Evolutionary conservation across 2,888 invertebrate species (phyloP).

Genomic region (Microplitis deprimator): DNA sequence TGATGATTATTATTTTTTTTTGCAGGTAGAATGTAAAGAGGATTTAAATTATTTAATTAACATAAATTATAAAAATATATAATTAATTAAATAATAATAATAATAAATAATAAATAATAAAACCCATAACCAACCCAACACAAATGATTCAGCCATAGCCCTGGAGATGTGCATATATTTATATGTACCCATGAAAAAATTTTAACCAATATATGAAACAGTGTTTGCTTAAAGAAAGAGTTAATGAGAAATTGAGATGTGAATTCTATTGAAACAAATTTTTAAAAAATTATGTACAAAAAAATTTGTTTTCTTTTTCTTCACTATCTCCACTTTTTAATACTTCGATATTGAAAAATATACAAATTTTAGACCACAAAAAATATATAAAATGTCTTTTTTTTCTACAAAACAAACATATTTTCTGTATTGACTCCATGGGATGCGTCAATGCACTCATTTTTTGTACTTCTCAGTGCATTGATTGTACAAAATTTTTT

Average conservation of each 20-base stretch:
- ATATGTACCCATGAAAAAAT: conserved; percentile 58
- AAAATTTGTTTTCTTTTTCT: too few species aligned
- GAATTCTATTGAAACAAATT: not conserved
- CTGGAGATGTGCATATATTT: conserved; percentile 48
- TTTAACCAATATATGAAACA: conserved; percentile 58
- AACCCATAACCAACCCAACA: conserved; percentile 71
- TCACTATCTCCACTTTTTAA: too few species aligned
- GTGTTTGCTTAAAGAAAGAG: conserved; percentile 50
- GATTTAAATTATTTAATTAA: not conserved
- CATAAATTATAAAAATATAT: conserved; percentile 15
- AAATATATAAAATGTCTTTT: too few species aligned
- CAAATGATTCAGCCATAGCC: conserved; percentile 68
- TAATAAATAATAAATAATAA: conserved; percentile 36
- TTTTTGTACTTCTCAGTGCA: too few species aligned
- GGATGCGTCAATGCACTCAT: too few species aligned
- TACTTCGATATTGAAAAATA: too few species aligned
- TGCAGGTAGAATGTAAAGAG: too few species aligned
- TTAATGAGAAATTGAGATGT: conserved; percentile 48
- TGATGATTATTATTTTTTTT: not conserved
- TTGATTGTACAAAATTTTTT: not conserved
- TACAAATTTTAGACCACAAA: too few species aligned
- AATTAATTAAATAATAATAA: conserved; percentile 23
- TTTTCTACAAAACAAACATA: too few species aligned
- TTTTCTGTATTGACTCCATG: too few species aligned
- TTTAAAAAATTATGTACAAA: not conserved